Evolutionary conservation across 2,797 vertebrate species (phyloP).

Genomic region (Cossypha niveicapilla): DNA sequence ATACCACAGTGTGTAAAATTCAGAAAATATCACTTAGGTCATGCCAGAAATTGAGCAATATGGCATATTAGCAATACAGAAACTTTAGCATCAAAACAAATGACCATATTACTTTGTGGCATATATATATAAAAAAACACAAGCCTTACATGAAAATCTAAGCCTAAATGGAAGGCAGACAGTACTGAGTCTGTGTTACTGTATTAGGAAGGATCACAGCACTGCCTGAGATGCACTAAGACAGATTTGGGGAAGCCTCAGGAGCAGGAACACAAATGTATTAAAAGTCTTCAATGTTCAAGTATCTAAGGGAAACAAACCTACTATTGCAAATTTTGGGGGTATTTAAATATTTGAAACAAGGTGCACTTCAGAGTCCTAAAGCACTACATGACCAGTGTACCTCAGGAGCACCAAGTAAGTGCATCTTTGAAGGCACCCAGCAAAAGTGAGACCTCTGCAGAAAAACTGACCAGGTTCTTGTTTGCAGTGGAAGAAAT

Average conservation of each 20-base stretch:
- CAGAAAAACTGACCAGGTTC: background rate
- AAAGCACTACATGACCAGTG: background rate
- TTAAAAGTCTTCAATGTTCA: background rate
- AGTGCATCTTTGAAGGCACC: background rate
- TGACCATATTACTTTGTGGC: background rate
- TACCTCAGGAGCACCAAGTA: background rate
- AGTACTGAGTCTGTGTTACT: background rate
- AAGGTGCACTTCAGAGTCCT: background rate
- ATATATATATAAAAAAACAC: background rate
- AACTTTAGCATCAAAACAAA: background rate
- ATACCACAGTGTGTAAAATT: background rate
- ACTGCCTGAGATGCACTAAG: background rate
- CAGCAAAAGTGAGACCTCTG: background rate
- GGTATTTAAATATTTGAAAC: background rate
- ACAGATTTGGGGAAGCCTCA: background rate
- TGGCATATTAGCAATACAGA: background rate
- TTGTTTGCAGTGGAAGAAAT: background rate
- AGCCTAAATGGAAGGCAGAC: background rate
- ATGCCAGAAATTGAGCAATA: fast-evolving
- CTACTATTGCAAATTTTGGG: background rate
- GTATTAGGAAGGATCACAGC: background rate
- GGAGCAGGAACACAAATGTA: background rate
- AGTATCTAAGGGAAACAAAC: background rate
- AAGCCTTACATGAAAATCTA: background rate
- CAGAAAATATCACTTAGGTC: background rate